Base-by-base conservation (phyloP, 53 echinoderm and acorn worm species). In the Paelopatides confundens region DNA sequence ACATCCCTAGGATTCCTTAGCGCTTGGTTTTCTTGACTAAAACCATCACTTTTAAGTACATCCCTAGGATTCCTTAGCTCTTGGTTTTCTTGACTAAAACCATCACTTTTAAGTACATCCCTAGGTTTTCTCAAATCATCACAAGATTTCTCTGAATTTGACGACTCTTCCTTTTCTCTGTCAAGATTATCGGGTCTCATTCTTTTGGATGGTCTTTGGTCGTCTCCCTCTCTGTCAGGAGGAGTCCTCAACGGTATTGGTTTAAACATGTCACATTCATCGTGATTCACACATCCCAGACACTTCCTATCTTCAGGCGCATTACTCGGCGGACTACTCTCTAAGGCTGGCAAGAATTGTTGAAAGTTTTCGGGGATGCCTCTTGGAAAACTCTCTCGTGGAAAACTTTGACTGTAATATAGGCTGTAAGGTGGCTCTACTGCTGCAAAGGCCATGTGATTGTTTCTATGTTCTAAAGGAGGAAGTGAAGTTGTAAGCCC, bases 251-350 rank as follows among this genome's bases (percentile, higher is more conserved):
- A 12, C 4, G 68, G 32, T 18, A 67, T 17, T 5, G 68, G 68
- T 35, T 67, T 67, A 35, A 67, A 67, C 68, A 67, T 67, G 6
- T 31, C 68, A 67, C 68, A 67, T 32, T 67, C 68, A 5, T 67
- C 68, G 33, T 67, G 68, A 26, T 67, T 67, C 3, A 35, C 68
- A 32, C 68, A 67, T 31, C 68, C 68, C 32, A 35, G 15, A 35
- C 68, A 67, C 58, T 58, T 58, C 21, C 58, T 58, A 21, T 18
- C 58, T 21, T 58, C 58, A 15, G 17, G 58, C 58, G 15, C 24
- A 21, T 58, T 21, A 58, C 24, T 58, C 9, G 9, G 48, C 5
- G 5, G 21, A 21, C 24, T 58, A 58, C 58, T 58, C 5, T 15
- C n/a, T 58, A 58, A 58, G 58, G 58, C 58, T 58, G 58, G 58